phyloP scores from a whole-genome alignment of 2,113 vertebrate species.

The Austrofundulus limnaeus region DNA sequence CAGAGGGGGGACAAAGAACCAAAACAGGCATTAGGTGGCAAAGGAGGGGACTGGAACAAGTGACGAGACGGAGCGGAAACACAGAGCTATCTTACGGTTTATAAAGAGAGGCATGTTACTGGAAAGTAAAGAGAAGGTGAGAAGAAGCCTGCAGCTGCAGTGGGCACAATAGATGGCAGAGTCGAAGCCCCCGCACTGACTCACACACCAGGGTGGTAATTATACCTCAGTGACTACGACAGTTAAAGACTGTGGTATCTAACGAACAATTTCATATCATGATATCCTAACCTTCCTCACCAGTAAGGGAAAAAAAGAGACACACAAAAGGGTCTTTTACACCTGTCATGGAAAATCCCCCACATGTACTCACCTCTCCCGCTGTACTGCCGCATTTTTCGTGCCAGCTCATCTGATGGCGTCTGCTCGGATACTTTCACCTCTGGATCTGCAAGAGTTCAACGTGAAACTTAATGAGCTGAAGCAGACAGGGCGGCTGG shows the following conservation, averaged over 20 bases:
- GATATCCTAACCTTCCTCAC: not conserved
- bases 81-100: slow-evolving; percentile 43
- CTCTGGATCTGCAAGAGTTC: slow-evolving; percentile 73
- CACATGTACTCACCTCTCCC: slow-evolving; percentile 80
- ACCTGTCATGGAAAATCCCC: slow-evolving; percentile 4
- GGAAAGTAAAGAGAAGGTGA: slow-evolving; percentile 63
- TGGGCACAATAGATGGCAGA: slow-evolving; percentile 39
- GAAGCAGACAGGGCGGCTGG: not conserved
- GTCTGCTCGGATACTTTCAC: slow-evolving; percentile 94
- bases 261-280: not conserved
- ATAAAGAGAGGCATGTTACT: slow-evolving; percentile 42
- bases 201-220: slow-evolving; percentile 20
- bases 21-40: slow-evolving; percentile 56
- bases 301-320: not conserved
- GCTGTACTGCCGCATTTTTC: slow-evolving; percentile 88
- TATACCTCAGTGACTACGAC: slow-evolving; percentile 33
- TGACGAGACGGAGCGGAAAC: slow-evolving; percentile 54
- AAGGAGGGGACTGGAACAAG: slow-evolving; percentile 47
- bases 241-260: not conserved
- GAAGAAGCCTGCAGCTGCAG: slow-evolving; percentile 58
- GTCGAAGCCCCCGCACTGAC: slow-evolving; percentile 7
- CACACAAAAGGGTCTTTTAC: not conserved
- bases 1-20: slow-evolving; percentile 42
- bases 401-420: slow-evolving; percentile 86
- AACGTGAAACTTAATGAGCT: not conserved